A percentile compares a stretch with the other conserved stretches of the same genome.
phyloP scores from a whole-genome alignment of 2,888 invertebrate species.

The Rhyacophila evoluta region DNA sequence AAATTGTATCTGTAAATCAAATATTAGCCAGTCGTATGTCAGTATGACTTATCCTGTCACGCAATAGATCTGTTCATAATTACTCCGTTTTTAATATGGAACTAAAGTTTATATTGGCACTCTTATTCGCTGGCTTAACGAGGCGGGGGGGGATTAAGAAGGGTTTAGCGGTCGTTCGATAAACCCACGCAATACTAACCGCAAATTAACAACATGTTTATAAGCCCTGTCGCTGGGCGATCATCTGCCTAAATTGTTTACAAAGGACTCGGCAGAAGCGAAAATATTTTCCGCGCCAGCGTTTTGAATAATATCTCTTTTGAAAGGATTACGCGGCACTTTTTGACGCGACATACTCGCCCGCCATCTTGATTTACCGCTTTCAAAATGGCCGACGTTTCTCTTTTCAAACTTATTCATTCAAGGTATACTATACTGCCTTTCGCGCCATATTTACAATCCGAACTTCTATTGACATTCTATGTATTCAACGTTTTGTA shows the following conservation, averaged over 20 bases:
- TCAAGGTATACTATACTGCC: not conserved
- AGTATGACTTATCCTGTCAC: no score
- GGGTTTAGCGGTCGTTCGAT: not conserved
- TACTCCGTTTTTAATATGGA: not conserved
- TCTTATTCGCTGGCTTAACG: not conserved
- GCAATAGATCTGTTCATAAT: no score
- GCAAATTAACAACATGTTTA: not conserved
- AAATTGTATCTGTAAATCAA: no score
- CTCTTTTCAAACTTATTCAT: slow-evolving; percentile 12
- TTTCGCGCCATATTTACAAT: not conserved
- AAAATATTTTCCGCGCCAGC: slow-evolving; percentile 22
- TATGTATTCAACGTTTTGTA: not conserved
- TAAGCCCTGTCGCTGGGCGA: not conserved
- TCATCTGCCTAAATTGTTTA: slow-evolving; percentile 19
- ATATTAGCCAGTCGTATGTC: no score
- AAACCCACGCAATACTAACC: not conserved
- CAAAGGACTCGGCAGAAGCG: not conserved
- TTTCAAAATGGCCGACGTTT: slow-evolving; percentile 19
- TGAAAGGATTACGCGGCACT: slow-evolving; percentile 24
- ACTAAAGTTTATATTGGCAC: not conserved
- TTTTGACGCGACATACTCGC: slow-evolving; percentile 19
- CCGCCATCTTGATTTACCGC: slow-evolving; percentile 22
- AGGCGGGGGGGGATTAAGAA: not conserved
- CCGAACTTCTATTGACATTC: not conserved
- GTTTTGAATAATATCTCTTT: slow-evolving; percentile 20